A percentile compares a stretch with the other conserved stretches of the same genome.
Conservation (phyloP, 2,113 vertebrate species). For the Nannospalax galili region DNA sequence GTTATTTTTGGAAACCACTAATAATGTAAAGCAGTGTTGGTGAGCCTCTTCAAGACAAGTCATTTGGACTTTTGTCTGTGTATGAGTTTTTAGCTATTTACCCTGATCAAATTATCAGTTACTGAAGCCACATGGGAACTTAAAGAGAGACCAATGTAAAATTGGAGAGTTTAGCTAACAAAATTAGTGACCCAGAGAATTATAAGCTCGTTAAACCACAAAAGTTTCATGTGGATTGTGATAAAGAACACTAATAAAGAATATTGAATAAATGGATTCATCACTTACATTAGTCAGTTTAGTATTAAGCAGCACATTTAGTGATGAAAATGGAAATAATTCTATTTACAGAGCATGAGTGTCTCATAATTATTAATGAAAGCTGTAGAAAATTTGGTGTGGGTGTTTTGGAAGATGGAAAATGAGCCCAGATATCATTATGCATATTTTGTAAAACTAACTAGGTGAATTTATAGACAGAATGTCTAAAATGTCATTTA, state of each 20-base stretch:
- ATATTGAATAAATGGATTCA: not conserved
- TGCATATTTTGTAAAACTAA: not conserved
- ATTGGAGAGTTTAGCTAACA: not conserved
- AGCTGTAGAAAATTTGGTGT: not conserved
- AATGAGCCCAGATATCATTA: not conserved
- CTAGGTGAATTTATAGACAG: not conserved
- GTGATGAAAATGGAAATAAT: not conserved
- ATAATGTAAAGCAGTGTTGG: not conserved
- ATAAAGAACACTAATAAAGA: not conserved
- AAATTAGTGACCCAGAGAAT: not conserved
- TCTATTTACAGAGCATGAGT: not conserved
- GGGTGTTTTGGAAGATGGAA: not conserved
- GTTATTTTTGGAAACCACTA: not conserved
- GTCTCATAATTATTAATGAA: not conserved
- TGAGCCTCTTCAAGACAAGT: not conserved
- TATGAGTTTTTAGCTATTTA: not conserved
- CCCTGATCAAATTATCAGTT: not conserved
- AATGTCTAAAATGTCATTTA: not conserved
- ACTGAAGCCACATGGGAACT: not conserved
- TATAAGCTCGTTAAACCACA: not conserved
- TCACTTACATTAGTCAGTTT: not conserved
- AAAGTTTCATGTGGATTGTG: not conserved
- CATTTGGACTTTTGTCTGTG: not conserved
- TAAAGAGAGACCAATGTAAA: not conserved
- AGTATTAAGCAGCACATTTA: not conserved